Conservation (phyloP, 2,797 vertebrate genomes). For the Oreortyx pictus region DNA sequence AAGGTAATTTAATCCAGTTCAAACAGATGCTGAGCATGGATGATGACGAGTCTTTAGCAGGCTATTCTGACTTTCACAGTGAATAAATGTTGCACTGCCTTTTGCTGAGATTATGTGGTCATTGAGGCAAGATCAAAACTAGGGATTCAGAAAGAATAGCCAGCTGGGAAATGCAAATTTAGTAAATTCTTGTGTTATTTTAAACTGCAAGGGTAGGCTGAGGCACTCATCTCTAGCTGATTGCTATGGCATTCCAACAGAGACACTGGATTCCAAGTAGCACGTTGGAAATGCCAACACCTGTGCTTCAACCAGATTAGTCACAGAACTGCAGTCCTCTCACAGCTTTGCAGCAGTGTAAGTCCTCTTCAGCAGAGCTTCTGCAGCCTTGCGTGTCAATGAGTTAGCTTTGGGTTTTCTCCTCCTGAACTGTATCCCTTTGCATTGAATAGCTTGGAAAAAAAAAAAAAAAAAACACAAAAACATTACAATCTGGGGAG, state of each 20-base stretch:
- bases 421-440: background rate
- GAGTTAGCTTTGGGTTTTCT: background rate
- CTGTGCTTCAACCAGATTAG: background rate
- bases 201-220: background rate
- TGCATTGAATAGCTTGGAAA: background rate
- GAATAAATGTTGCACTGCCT: background rate
- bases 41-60: background rate
- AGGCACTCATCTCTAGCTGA: background rate
- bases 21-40: background rate
- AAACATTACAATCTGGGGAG: background rate
- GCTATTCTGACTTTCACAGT: background rate
- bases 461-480: too few relatives aligned
- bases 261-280: background rate
- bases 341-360: background rate
- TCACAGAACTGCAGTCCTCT: background rate
- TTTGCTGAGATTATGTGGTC: slow-evolving; percentile 7
- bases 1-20: background rate
- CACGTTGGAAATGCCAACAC: background rate
- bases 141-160: slow-evolving; percentile 4
- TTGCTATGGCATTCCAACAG: background rate
- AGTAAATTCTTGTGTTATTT: background rate
- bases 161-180: background rate
- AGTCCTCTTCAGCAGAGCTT: background rate
- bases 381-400: background rate
- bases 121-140: slow-evolving; percentile 47